Conservation (phyloP, 2,888 invertebrate species). For the Terebella lapidaria region DNA sequence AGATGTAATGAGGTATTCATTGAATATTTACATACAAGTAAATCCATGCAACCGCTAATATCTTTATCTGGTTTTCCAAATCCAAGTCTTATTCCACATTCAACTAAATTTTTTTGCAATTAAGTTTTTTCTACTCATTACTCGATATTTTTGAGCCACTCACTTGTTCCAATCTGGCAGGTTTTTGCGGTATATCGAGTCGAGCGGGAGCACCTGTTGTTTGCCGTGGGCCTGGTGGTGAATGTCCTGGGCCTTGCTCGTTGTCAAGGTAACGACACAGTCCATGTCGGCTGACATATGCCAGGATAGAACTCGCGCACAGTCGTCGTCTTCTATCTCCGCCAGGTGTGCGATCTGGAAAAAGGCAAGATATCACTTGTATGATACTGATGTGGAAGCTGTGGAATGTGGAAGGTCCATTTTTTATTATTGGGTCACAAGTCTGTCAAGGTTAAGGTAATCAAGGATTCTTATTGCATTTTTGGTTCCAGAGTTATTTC, state of each 20-base stretch:
- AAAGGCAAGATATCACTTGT: not conserved
- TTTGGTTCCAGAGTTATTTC: no score
- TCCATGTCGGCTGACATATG: slow-evolving; percentile 55
- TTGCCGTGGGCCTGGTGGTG: slow-evolving; percentile 45
- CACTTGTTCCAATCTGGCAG: slow-evolving; percentile 53
- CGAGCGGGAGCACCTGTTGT: slow-evolving; percentile 50
- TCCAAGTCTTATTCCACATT: no score
- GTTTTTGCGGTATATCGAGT: slow-evolving; percentile 49
- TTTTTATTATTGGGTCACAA: no score
- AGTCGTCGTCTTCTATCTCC: slow-evolving; percentile 39
- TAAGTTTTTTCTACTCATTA: no score
- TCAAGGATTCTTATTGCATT: no score
- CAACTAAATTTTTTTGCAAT: no score
- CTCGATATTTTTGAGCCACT: no score
- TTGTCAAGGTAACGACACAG: slow-evolving; percentile 48
- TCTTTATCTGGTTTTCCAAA: not conserved
- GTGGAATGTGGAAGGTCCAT: no score
- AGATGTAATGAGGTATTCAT: no score
- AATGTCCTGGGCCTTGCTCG: slow-evolving; percentile 45
- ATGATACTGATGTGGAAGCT: not conserved
- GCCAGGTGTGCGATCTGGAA: slow-evolving; percentile 50
- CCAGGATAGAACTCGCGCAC: slow-evolving; percentile 50
- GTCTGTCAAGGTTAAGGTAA: no score
- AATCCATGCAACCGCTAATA: not conserved
- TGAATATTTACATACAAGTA: not conserved